Conservation (phyloP, 2,888 invertebrate genomes). For the Leptinotarsa rubiginosa region DNA sequence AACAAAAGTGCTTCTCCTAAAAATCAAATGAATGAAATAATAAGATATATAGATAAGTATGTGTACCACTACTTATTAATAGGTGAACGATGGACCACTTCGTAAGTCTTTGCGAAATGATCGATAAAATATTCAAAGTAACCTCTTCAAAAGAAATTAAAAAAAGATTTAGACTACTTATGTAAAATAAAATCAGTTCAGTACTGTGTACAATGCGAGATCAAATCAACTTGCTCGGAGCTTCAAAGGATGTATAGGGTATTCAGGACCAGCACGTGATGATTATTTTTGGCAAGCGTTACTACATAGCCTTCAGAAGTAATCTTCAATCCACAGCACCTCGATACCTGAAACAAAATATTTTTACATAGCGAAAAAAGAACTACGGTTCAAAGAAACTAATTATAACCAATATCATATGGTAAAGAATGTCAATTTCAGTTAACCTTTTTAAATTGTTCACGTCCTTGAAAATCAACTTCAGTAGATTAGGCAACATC, state of each 20-base stretch:
- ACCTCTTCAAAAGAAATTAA: constrained; percentile 43
- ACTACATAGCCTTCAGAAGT: constrained; percentile 97
- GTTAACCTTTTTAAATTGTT: too few relatives aligned
- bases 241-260: constrained; percentile 91
- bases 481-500: too few relatives aligned
- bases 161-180: constrained; percentile 49
- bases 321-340: constrained; percentile 97
- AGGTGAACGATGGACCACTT: neutral
- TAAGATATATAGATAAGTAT: constrained; percentile 44
- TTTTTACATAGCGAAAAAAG: neutral
- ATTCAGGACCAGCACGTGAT: constrained; percentile 96
- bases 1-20: constrained; percentile 40
- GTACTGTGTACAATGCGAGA: constrained; percentile 65
- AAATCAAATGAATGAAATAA: constrained; percentile 38
- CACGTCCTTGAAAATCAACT: too few relatives aligned
- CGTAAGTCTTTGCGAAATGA: constrained; percentile 43
- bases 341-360: constrained; percentile 81
- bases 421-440: too few relatives aligned
- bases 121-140: constrained; percentile 43
- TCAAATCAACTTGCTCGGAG: constrained; percentile 66
- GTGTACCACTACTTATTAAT: constrained; percentile 40
- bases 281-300: constrained; percentile 98
- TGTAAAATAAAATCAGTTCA: constrained; percentile 64
- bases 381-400: too few relatives aligned
- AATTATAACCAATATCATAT: too few relatives aligned